A percentile compares a stretch with the other conserved stretches of the same genome.
These are phyloP conservation scores for Polia nebulosa DNA, from an alignment of 2,888 invertebrate genomes.

Conservation along the genomic window DNA sequence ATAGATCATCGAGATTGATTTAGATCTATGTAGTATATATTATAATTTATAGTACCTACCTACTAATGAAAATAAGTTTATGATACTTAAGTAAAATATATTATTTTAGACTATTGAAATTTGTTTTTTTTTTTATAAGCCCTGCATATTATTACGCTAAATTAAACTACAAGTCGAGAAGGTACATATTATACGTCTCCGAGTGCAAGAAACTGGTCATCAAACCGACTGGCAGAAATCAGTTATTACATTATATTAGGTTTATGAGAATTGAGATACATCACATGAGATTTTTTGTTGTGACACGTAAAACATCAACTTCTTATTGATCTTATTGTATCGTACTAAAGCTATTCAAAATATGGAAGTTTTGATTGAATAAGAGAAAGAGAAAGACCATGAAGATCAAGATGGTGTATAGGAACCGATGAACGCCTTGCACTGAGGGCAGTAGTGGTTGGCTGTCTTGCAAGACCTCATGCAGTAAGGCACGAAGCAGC, in stretches of 20 bases:
- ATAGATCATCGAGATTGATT: not conserved
- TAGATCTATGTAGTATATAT: not conserved
- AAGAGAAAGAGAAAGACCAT: not conserved
- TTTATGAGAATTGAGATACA: slow-evolving; percentile 38
- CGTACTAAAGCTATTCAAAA: slow-evolving; percentile 8
- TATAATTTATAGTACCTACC: too few relatives aligned
- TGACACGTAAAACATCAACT: slow-evolving; percentile 6
- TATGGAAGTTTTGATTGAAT: slow-evolving; percentile 7
- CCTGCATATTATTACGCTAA: slow-evolving; percentile 9
- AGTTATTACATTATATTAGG: not conserved
- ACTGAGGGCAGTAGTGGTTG: slow-evolving; percentile 89
- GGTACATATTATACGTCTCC: slow-evolving; percentile 18
- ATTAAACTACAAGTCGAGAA: slow-evolving; percentile 4
- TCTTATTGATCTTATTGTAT: slow-evolving; percentile 2
- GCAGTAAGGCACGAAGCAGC: slow-evolving; percentile 87
- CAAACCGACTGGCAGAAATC: slow-evolving; percentile 35
- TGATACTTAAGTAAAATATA: slow-evolving; percentile 19
- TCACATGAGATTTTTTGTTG: slow-evolving; percentile 33
- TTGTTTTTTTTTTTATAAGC: slow-evolving; percentile 19
- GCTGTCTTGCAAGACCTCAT: slow-evolving; percentile 90
- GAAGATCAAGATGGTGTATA: slow-evolving; percentile 81
- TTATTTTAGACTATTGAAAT: not conserved
- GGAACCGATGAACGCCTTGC: slow-evolving; percentile 85
- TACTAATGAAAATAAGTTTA: too few relatives aligned
- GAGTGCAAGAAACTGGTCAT: slow-evolving; percentile 21